phyloP scores from a whole-genome alignment of 2,797 vertebrate species.

The Hippopotamyrus pictus region DNA sequence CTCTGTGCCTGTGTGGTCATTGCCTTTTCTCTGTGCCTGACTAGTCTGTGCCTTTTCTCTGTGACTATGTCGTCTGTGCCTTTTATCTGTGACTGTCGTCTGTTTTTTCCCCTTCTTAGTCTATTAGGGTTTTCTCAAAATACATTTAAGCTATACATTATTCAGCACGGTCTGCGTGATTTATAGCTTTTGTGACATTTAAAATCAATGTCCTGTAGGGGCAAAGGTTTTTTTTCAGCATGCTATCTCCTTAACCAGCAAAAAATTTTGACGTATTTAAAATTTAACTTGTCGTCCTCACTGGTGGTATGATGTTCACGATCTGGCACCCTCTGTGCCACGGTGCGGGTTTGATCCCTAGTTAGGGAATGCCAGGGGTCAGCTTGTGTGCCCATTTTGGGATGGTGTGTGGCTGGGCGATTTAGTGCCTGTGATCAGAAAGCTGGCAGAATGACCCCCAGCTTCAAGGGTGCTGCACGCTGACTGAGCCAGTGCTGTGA shows the following conservation, averaged over 20 bases:
- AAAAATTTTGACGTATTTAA: neutral
- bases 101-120: neutral
- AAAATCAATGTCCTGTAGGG: neutral
- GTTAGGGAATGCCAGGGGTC: neutral
- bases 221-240: neutral
- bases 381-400: neutral
- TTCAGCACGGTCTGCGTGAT: neutral
- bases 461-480: neutral
- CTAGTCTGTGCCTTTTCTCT: neutral
- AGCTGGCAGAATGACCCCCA: neutral
- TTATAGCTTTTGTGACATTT: neutral
- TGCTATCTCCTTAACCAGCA: neutral
- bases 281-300: neutral
- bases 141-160: neutral
- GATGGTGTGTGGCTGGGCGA: neutral
- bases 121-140: neutral
- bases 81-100: neutral
- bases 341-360: neutral
- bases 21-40: neutral
- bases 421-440: neutral
- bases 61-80: neutral
- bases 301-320: neutral
- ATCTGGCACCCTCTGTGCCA: neutral
- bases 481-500: neutral
- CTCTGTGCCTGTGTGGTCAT: neutral